These are phyloP conservation scores for Pristionchus exspectatus DNA, from an alignment of 2,888 invertebrate species.

Conservation along the genomic window DNA sequence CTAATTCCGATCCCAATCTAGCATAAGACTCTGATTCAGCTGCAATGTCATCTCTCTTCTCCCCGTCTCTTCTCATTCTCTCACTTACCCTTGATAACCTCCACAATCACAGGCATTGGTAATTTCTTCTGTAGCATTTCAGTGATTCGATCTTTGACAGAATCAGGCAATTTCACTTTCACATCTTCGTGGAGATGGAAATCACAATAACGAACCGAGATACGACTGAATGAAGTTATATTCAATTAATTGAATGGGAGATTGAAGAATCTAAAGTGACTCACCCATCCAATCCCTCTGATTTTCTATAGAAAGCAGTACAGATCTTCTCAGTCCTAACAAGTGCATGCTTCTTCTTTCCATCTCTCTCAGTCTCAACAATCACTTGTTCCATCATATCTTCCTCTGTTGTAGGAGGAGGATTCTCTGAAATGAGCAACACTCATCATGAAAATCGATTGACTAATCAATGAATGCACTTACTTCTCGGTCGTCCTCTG, in stretches of 20 bases:
- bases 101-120: slow-evolving; percentile 65
- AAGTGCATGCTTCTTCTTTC: slow-evolving; percentile 20
- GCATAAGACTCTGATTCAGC: slow-evolving; percentile 41
- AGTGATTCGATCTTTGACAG: slow-evolving; percentile 58
- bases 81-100: slow-evolving; percentile 64
- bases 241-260: neutral
- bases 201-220: slow-evolving; percentile 70
- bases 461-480: neutral
- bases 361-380: neutral
- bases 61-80: neutral
- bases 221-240: slow-evolving; percentile 60
- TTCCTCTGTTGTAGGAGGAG: neutral
- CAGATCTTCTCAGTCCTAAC: slow-evolving; percentile 66
- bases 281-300: slow-evolving; percentile 65
- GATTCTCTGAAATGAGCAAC: neutral
- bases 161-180: slow-evolving; percentile 52
- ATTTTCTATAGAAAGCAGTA: slow-evolving; percentile 69
- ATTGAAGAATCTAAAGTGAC: neutral
- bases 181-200: slow-evolving; percentile 69
- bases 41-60: neutral
- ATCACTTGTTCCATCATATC: slow-evolving; percentile 18
- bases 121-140: slow-evolving; percentile 66
- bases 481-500: neutral
- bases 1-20: slow-evolving; percentile 46
- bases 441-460: neutral